phyloP scores from a whole-genome alignment of 2,113 vertebrate genomes.

The Esox niger region DNA sequence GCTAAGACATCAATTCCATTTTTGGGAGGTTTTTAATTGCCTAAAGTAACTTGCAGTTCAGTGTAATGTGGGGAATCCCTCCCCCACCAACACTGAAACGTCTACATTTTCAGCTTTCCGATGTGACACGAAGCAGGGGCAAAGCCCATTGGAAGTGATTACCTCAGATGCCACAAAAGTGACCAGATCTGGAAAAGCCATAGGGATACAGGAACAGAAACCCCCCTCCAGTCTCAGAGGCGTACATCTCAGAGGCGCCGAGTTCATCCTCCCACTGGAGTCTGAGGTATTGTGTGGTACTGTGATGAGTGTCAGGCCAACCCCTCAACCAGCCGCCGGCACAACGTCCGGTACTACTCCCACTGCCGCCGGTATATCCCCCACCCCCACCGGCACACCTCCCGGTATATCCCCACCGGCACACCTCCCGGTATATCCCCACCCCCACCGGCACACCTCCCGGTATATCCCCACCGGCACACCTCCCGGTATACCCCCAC shows the following conservation, averaged over 20 bases:
- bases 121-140: conserved; percentile 31
- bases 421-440: too few species aligned
- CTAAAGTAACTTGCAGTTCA: conserved; percentile 47
- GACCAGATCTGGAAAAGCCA: conserved; percentile 39
- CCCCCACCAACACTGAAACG: background rate
- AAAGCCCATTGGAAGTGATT: conserved; percentile 34
- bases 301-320: too few species aligned
- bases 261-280: conserved; percentile 18
- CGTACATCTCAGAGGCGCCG: conserved; percentile 13
- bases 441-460: too few species aligned
- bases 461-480: too few species aligned
- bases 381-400: too few species aligned
- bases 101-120: conserved; percentile 11
- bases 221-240: conserved; percentile 14
- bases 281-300: too few species aligned
- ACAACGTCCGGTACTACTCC: too few species aligned
- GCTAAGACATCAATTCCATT: conserved; percentile 50
- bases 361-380: too few species aligned
- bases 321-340: too few species aligned
- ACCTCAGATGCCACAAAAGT: conserved; percentile 37
- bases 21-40: conserved; percentile 40
- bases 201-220: conserved; percentile 17
- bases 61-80: conserved; percentile 33
- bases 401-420: too few species aligned
- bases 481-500: too few species aligned